Conservation (phyloP, 2,113 vertebrate genomes). For the Phyllopteryx taeniolatus region DNA sequence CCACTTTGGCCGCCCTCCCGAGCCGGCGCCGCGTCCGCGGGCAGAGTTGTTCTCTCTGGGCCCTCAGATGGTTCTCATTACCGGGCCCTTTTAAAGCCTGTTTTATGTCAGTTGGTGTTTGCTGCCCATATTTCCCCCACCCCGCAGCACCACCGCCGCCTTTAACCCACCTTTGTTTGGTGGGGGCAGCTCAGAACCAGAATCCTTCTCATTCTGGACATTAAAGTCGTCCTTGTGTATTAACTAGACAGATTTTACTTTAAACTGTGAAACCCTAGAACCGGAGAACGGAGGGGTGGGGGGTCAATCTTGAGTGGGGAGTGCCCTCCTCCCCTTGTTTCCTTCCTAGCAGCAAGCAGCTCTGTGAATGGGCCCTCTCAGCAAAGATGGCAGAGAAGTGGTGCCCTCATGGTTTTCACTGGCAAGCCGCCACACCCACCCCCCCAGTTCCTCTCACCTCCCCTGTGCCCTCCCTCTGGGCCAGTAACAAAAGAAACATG, state of each 20-base stretch:
- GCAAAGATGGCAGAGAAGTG: slow-evolving; percentile 57
- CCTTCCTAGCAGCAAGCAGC: slow-evolving; percentile 69
- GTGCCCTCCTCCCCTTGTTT: slow-evolving; percentile 57
- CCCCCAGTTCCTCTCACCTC: neutral
- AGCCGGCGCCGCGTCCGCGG: slow-evolving; percentile 39
- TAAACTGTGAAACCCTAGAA: slow-evolving; percentile 58
- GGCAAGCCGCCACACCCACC: slow-evolving; percentile 15
- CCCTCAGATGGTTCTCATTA: slow-evolving; percentile 81
- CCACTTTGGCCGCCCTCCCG: slow-evolving; percentile 44
- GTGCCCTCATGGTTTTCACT: slow-evolving; percentile 48
- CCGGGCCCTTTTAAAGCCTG: slow-evolving; percentile 70
- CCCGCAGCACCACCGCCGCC: slow-evolving; percentile 39
- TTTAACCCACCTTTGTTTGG: slow-evolving; percentile 20
- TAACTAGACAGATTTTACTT: slow-evolving; percentile 50
- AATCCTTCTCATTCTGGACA: slow-evolving; percentile 33
- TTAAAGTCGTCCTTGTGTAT: slow-evolving; percentile 29
- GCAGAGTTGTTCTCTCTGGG: slow-evolving; percentile 35
- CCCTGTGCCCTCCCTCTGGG: slow-evolving; percentile 60
- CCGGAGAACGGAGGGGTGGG: slow-evolving; percentile 29
- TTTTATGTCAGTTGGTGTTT: slow-evolving; percentile 75
- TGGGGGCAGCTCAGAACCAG: too few relatives aligned
- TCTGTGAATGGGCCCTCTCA: slow-evolving; percentile 79
- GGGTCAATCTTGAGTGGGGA: slow-evolving; percentile 20
- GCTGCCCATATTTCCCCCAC: slow-evolving; percentile 59
- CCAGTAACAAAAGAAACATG: slow-evolving; percentile 76